Percentiles rank a stretch among this genome's conserved stretches.
Evolutionary conservation across 2,797 vertebrate genomes (phyloP).

Genomic region (Premnoplex brunnescens): DNA sequence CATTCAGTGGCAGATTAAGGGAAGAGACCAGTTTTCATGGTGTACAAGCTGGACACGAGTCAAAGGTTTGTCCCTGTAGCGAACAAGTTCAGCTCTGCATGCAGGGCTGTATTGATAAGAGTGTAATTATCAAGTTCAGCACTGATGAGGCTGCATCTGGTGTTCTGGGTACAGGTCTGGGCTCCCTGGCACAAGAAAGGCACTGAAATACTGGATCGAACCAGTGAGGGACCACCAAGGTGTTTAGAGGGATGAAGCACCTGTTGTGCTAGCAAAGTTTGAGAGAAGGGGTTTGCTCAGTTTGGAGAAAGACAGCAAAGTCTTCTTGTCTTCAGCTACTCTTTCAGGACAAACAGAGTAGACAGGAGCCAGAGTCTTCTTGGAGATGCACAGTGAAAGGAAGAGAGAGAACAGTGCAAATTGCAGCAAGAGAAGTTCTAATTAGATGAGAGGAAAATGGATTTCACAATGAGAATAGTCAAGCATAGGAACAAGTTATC

Average conservation of each 20-base stretch:
- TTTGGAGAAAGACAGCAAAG: neutral
- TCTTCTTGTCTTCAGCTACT: neutral
- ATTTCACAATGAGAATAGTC: constrained; percentile 6
- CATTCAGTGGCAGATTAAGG: neutral
- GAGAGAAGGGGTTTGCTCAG: neutral
- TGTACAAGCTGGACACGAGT: neutral
- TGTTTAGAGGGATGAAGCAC: neutral
- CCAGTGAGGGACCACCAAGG: neutral
- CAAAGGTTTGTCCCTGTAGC: neutral
- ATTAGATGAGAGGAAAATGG: constrained; percentile 4
- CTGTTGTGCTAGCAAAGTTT: neutral
- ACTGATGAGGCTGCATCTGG: neutral
- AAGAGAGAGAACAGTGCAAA: neutral
- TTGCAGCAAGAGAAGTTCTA: constrained; percentile 2
- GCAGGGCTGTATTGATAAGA: neutral
- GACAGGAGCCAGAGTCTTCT: neutral
- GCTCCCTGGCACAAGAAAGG: neutral
- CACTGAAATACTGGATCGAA: neutral
- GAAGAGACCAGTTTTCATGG: neutral
- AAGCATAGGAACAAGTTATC: neutral
- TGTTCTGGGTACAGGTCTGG: neutral
- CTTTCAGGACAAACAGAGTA: neutral
- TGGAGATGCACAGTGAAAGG: neutral
- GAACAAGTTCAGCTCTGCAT: neutral
- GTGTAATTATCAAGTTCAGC: neutral